Evolutionary conservation across 92 coral and sea anemone species (phyloP).

Genomic region (Epizoanthus ramosus): DNA sequence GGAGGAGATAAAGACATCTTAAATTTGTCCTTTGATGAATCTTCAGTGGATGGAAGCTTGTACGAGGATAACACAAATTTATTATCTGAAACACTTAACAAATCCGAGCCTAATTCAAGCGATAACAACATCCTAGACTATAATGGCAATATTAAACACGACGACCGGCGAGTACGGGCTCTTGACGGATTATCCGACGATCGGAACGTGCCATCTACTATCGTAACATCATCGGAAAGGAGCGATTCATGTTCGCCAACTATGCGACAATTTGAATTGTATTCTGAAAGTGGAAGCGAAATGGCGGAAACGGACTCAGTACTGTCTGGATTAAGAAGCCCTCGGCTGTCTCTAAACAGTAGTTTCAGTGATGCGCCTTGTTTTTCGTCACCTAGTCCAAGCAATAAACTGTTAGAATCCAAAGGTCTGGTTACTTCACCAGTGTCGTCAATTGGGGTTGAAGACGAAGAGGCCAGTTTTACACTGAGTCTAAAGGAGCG

Average conservation of each 20-base stretch:
- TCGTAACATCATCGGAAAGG: not conserved
- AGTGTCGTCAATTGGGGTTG: constrained; percentile 1
- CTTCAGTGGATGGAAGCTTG: not conserved
- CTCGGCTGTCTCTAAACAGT: constrained; percentile 57
- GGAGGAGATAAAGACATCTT: not conserved
- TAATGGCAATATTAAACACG: constrained; percentile 20
- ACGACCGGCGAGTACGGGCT: not conserved
- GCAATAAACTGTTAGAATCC: constrained; percentile 57
- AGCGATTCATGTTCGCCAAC: constrained; percentile 27
- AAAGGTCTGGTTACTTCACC: constrained; percentile 25
- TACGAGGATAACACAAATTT: not conserved
- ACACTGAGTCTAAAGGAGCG: constrained; percentile 54
- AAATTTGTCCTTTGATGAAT: not conserved
- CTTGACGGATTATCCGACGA: not conserved
- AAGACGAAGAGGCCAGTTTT: not conserved
- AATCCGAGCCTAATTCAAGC: not conserved
- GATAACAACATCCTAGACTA: not conserved
- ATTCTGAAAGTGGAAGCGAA: constrained; percentile 48
- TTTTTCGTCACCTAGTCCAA: constrained; percentile 56
- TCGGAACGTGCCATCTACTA: not conserved
- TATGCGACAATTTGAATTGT: constrained; percentile 3
- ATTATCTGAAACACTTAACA: not conserved
- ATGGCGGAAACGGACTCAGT: constrained; percentile 68
- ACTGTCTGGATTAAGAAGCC: constrained; percentile 53
- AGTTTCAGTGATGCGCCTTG: constrained; percentile 64